These are phyloP conservation scores for Epinephelus awoara DNA, from an alignment of 2,797 vertebrate genomes.

Conservation along the genomic window DNA sequence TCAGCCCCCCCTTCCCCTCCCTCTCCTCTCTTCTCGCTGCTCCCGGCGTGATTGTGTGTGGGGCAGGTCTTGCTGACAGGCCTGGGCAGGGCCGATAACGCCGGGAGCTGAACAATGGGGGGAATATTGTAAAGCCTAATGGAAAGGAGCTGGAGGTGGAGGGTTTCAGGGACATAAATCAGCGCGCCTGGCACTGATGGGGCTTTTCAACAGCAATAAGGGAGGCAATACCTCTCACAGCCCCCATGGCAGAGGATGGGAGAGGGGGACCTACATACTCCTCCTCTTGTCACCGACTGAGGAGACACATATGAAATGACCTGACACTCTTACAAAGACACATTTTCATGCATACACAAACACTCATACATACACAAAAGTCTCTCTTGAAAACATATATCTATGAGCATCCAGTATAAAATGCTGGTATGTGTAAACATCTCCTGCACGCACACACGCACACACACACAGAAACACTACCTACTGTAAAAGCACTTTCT, in stretches of 20 bases:
- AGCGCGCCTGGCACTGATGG: conserved; percentile 82
- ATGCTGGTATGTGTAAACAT: conserved; percentile 26
- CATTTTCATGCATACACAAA: conserved; percentile 57
- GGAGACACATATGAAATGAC: conserved; percentile 62
- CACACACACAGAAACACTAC: neutral
- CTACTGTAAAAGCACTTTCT: conserved; percentile 50
- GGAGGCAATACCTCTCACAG: conserved; percentile 81
- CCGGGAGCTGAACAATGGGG: conserved; percentile 80
- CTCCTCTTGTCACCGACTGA: conserved; percentile 61
- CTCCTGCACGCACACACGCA: neutral
- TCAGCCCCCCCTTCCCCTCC: neutral
- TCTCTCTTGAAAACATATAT: conserved; percentile 23
- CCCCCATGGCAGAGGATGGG: conserved; percentile 44
- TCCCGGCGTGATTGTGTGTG: conserved; percentile 65
- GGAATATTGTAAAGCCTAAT: conserved; percentile 84
- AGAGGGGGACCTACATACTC: conserved; percentile 53
- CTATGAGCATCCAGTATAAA: conserved; percentile 6
- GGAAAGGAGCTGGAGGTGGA: conserved; percentile 81
- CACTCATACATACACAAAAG: conserved; percentile 41
- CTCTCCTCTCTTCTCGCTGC: conserved; percentile 11
- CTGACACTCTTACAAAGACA: conserved; percentile 31
- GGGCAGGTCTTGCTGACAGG: conserved; percentile 76
- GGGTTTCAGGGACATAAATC: conserved; percentile 85
- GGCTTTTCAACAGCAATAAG: conserved; percentile 85
- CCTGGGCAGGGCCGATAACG: conserved; percentile 81